phyloP scores from a whole-genome alignment of 2,888 invertebrate species.

The Idaea dimidiata region DNA sequence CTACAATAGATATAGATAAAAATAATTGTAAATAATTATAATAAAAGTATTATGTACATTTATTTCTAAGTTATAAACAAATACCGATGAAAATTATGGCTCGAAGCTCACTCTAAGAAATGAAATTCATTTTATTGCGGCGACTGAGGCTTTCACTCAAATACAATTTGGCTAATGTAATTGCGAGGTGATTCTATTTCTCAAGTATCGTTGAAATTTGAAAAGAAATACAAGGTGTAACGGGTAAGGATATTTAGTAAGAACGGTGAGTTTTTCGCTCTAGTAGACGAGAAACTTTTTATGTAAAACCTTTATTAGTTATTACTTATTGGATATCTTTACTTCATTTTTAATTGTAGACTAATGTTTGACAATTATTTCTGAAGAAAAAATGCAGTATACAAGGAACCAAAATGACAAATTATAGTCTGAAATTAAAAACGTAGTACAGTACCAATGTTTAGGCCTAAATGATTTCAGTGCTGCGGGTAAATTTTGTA shows the following conservation, averaged over 20 bases:
- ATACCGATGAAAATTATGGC: conserved; percentile 43
- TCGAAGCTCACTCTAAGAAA: conserved; percentile 56
- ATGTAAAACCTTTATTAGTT: neutral
- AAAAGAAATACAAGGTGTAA: conserved; percentile 5
- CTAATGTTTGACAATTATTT: no score
- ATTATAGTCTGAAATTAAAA: no score
- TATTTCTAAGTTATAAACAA: conserved; percentile 37
- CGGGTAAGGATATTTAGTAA: neutral
- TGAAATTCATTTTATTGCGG: conserved; percentile 66
- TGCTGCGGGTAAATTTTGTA: no score
- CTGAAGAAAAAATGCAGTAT: no score
- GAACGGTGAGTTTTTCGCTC: neutral
- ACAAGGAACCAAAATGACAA: no score
- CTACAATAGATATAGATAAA: no score
- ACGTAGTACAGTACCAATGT: no score
- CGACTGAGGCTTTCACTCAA: conserved; percentile 55
- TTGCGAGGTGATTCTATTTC: conserved; percentile 59
- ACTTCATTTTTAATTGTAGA: no score
- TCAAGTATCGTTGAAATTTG: conserved; percentile 22
- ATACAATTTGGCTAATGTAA: conserved; percentile 71
- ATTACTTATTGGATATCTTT: no score
- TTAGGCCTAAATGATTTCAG: no score
- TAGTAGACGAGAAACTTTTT: neutral
- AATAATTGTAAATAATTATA: neutral
- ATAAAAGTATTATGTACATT: neutral